Base-by-base conservation (phyloP, 2,888 invertebrate species). In the Lathronympha strigana region DNA sequence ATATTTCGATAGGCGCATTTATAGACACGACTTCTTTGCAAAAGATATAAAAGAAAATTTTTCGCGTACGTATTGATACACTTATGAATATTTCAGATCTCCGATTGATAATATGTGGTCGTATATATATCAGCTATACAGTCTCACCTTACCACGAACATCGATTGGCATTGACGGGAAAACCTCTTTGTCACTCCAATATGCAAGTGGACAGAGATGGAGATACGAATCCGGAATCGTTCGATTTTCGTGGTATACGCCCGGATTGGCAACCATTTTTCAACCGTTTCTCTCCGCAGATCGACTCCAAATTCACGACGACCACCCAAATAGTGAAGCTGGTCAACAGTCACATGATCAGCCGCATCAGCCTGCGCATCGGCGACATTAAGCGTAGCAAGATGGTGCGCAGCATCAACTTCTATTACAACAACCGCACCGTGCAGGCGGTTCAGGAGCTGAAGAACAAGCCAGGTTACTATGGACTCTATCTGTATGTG, bases 271-370 rank as follows among this genome's bases (percentile, higher is more conserved):
- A 33, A n/a, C 1, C n/a, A 38, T n/a, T 38, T n/a, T 15, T 15
- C 38, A 15, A 38, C 13, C 6, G 3, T 13, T 1, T 36, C 11
- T 13, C 4, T 49, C 17, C 28, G 25, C 84, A 94, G 93, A 95
- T 96, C 67, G 99, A 99, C 91, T 98, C 98, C 0, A 98, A 99
- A 90, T 99, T 98, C 87, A 99, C 99, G 3, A 98, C 99, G 1
- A 98, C 98, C 9, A 98, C 98, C 0, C 99, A 99, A 92, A 98
- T 99, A 70, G 97, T 99, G 57, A 99, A 99, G 88, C 92, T 99
- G 71, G 95, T 98, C 45, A 97, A 97, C 74, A 98, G 98, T 80
- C 98, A 99, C 84, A 98, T 97, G 74, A 98, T 99, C 72, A 97
- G 98, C 76, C 97, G 98, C 80, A 97, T 99, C 73, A 96, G 96